phyloP scores from a whole-genome alignment of 2,113 vertebrate species.

The Mormoops blainvillei region DNA sequence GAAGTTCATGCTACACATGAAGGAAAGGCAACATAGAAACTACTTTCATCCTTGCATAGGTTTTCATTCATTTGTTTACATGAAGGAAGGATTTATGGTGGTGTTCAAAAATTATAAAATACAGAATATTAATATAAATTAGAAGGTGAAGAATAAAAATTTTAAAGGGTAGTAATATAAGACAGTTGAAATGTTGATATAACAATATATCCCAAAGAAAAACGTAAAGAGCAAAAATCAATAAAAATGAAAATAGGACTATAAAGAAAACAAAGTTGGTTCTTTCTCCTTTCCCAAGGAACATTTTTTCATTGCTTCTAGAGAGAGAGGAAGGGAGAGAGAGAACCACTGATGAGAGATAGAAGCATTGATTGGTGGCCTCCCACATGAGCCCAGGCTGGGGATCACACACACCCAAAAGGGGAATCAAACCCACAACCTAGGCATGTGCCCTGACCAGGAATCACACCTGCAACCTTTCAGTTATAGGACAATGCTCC shows the following conservation, averaged over 20 bases:
- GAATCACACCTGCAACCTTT: no score
- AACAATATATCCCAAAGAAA: neutral
- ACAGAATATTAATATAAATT: neutral
- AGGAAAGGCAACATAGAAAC: neutral
- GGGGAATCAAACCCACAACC: no score
- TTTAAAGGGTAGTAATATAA: neutral
- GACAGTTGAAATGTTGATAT: neutral
- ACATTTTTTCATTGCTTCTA: no score
- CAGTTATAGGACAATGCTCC: no score
- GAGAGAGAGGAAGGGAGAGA: no score
- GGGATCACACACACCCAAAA: no score
- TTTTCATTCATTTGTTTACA: neutral
- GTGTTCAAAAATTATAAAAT: neutral
- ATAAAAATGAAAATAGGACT: neutral
- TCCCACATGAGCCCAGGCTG: no score
- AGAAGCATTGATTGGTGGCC: no score
- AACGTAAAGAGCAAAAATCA: neutral
- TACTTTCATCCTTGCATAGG: neutral
- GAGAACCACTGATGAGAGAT: no score
- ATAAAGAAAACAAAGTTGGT: neutral
- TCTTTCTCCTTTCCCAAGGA: no score
- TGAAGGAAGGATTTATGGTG: neutral
- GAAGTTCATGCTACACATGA: neutral
- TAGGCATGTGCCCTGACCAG: no score
- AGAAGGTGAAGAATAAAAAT: neutral